Evolutionary conservation across 2,888 invertebrate species (phyloP).

Genomic region (Horisme vitalbata): DNA sequence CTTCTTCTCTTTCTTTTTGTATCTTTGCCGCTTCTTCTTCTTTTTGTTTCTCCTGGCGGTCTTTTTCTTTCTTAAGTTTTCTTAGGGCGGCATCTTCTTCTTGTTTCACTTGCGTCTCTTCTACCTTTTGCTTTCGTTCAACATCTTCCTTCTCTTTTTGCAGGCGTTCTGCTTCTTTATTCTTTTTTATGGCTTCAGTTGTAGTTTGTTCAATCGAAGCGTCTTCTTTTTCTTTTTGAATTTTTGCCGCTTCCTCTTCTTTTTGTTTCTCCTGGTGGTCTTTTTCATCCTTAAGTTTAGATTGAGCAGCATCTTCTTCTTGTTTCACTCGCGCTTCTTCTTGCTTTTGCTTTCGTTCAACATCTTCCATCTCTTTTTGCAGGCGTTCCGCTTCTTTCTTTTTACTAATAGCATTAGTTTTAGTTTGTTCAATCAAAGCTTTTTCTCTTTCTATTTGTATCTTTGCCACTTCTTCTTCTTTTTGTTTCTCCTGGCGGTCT

Average conservation of each 20-base stretch:
- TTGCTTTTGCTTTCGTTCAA: constrained; percentile 12
- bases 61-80: neutral
- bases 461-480: neutral
- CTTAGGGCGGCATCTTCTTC: neutral
- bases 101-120: constrained; percentile 18
- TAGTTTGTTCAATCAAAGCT: constrained; percentile 1
- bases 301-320: neutral
- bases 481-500: neutral
- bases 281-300: neutral
- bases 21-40: too few relatives aligned
- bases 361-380: constrained; percentile 1
- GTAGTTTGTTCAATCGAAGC: too few relatives aligned
- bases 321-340: constrained; percentile 11
- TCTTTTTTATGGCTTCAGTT: too few relatives aligned
- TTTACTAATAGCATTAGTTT: neutral
- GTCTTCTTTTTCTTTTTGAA: constrained; percentile 6
- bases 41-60: neutral
- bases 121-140: constrained; percentile 6
- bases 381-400: constrained; percentile 2
- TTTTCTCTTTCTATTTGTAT: neutral
- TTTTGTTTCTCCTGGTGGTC: constrained; percentile 20
- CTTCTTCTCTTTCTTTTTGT: neutral
- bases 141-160: constrained; percentile 7
- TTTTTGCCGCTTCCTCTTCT: constrained; percentile 9
- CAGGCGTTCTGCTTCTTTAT: constrained; percentile 6